phyloP scores from a whole-genome alignment of 1,140 invertebrate species.

The Lysiphlebus fabarum region DNA sequence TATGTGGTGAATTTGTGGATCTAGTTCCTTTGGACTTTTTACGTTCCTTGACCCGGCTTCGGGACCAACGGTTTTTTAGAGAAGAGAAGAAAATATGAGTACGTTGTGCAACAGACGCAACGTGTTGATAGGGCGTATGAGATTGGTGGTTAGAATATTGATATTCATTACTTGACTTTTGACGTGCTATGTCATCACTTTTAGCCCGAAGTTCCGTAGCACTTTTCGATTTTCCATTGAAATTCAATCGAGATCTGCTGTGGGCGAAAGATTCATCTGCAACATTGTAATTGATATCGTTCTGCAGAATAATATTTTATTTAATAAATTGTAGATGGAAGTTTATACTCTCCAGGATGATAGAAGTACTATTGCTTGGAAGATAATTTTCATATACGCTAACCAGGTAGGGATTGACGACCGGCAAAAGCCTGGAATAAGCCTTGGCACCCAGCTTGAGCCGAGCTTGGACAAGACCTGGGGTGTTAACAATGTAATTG shows the following conservation, averaged over 20 bases:
- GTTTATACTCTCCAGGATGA: no score
- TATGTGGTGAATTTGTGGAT: constrained; percentile 35
- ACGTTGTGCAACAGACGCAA: constrained; percentile 63
- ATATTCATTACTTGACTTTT: constrained; percentile 19
- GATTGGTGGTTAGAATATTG: constrained; percentile 31
- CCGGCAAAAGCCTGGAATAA: no score
- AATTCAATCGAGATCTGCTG: constrained; percentile 40
- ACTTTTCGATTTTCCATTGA: constrained; percentile 50
- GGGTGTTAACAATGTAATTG: no score
- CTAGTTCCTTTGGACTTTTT: constrained; percentile 43
- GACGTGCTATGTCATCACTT: constrained; percentile 27
- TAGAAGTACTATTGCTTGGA: no score
- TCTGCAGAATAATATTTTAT: no score
- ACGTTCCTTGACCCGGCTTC: constrained; percentile 62
- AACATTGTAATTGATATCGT: background rate
- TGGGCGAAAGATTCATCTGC: constrained; percentile 29
- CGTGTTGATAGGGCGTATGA: constrained; percentile 41
- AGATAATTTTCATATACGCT: no score
- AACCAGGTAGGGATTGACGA: no score
- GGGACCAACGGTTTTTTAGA: constrained; percentile 65
- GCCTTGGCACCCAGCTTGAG: no score
- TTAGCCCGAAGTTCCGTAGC: constrained; percentile 48
- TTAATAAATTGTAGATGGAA: no score
- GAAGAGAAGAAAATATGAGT: constrained; percentile 71
- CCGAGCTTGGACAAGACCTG: no score